These are phyloP conservation scores for Puntigrus tetrazona DNA, from an alignment of 2,113 vertebrate genomes.

Conservation along the genomic window DNA sequence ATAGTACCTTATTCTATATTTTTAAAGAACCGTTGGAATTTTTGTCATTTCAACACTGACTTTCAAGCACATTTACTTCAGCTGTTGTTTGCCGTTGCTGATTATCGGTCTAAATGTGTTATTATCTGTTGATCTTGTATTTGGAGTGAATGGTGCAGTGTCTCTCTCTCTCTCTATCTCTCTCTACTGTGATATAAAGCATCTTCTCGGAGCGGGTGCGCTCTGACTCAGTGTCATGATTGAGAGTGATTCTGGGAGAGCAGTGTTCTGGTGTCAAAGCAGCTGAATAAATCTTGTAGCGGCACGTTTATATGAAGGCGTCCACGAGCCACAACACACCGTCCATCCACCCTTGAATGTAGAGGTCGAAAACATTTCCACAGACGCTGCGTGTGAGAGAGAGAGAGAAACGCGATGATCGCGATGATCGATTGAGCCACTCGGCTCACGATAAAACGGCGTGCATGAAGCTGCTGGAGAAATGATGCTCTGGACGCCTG, in stretches of 20 bases:
- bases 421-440: constrained; percentile 5
- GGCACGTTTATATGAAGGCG: constrained; percentile 30
- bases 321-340: constrained; percentile 31
- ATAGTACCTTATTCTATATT: too few species aligned
- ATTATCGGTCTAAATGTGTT: neutral
- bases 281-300: constrained; percentile 36
- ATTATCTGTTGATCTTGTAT: neutral
- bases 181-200: neutral
- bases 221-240: constrained; percentile 16
- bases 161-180: constrained; percentile 10
- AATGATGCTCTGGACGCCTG: neutral
- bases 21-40: too few species aligned
- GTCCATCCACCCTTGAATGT: constrained; percentile 5
- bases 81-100: too few species aligned
- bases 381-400: neutral
- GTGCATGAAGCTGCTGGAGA: neutral
- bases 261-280: constrained; percentile 32
- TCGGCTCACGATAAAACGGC: constrained; percentile 32
- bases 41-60: neutral
- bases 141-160: neutral
- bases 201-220: neutral
- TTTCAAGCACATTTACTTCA: neutral
- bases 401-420: neutral
- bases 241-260: constrained; percentile 39
- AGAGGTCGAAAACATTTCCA: constrained; percentile 31